Conservation (phyloP, 2,888 invertebrate species). For the Coelinius sp. region DNA sequence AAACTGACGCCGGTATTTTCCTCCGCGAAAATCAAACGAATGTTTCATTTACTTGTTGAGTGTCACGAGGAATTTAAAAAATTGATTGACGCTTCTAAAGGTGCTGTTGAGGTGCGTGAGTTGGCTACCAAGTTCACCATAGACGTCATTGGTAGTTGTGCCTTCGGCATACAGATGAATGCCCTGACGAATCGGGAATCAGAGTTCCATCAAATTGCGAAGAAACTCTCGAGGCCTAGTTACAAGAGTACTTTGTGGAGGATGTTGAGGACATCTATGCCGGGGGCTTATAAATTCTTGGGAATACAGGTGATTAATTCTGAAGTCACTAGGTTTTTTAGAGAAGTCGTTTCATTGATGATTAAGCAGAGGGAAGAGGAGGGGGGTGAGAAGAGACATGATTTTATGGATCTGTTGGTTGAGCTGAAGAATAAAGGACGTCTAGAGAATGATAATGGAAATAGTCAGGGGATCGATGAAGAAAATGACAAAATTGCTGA, state of each 20-base stretch:
- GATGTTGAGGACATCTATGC: slow-evolving; percentile 63
- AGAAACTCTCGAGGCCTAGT: slow-evolving; percentile 64
- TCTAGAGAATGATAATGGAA: slow-evolving; percentile 50
- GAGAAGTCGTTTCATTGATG: slow-evolving; percentile 64
- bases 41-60: slow-evolving; percentile 69
- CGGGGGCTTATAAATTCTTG: slow-evolving; percentile 57
- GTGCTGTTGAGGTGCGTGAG: slow-evolving; percentile 67
- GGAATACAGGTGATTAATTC: slow-evolving; percentile 61
- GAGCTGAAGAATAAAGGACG: slow-evolving; percentile 64
- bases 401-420: slow-evolving; percentile 69
- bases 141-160: slow-evolving; percentile 72
- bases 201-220: slow-evolving; percentile 66
- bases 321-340: slow-evolving; percentile 63
- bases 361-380: slow-evolving; percentile 58
- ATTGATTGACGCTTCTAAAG: slow-evolving; percentile 53
- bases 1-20: slow-evolving; percentile 73
- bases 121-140: slow-evolving; percentile 71
- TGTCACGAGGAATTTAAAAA: slow-evolving; percentile 65
- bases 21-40: slow-evolving; percentile 71
- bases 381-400: slow-evolving; percentile 59
- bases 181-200: slow-evolving; percentile 67
- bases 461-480: slow-evolving; percentile 36
- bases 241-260: slow-evolving; percentile 64
- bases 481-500: slow-evolving; percentile 49
- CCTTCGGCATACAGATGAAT: slow-evolving; percentile 72